Evolutionary conservation across 2,888 invertebrate genomes (phyloP).

Genomic region (Oegoconia quadripuncta): DNA sequence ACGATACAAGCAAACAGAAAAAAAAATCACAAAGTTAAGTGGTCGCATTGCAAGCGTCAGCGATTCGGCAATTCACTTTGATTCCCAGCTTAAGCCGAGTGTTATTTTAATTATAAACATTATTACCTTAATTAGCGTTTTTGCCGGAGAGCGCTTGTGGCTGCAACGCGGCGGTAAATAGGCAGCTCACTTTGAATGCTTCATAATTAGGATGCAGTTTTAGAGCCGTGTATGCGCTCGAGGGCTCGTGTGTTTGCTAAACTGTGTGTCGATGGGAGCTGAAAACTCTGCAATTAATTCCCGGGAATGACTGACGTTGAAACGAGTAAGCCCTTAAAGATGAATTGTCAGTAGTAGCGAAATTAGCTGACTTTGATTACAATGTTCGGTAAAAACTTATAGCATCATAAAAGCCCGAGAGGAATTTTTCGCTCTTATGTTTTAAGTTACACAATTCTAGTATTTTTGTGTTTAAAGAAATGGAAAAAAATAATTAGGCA

Average conservation of each 20-base stretch:
- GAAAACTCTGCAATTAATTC: constrained; percentile 51
- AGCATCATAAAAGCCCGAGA: no score
- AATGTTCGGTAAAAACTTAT: no score
- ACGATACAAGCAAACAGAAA: constrained; percentile 1
- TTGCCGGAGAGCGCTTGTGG: constrained; percentile 49
- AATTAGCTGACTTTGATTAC: constrained; percentile 19
- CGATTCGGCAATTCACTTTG: constrained; percentile 57
- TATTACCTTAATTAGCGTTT: constrained; percentile 75
- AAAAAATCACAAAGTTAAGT: constrained; percentile 48
- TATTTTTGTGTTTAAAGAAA: no score
- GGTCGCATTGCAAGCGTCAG: constrained; percentile 53
- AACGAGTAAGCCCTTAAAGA: constrained; percentile 16
- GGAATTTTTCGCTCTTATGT: no score
- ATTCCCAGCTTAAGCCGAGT: constrained; percentile 53
- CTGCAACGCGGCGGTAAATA: constrained; percentile 60
- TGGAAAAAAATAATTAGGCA: no score
- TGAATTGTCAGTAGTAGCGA: constrained; percentile 18
- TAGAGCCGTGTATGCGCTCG: constrained; percentile 40
- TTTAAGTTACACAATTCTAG: no score
- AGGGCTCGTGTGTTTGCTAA: constrained; percentile 51
- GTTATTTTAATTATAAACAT: constrained; percentile 78
- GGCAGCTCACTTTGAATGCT: constrained; percentile 58
- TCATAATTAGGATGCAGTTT: constrained; percentile 68
- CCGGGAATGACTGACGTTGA: constrained; percentile 43
- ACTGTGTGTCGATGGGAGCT: constrained; percentile 53